These are phyloP conservation scores for Enteromius paludinosus DNA, from an alignment of 2,797 vertebrate genomes.

Conservation along the genomic window DNA sequence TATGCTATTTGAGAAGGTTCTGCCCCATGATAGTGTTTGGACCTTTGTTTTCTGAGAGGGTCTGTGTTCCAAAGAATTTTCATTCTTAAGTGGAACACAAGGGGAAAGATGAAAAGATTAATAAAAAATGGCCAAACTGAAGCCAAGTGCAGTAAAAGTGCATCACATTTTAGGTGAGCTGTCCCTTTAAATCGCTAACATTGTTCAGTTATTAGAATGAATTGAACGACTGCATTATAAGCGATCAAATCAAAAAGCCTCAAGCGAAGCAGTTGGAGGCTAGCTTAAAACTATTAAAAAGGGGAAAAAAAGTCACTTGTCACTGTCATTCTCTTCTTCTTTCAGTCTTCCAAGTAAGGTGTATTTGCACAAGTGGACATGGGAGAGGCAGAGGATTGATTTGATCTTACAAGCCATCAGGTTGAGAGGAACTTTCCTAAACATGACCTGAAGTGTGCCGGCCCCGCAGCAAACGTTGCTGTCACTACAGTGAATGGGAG, in stretches of 20 bases:
- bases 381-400: conserved; percentile 78
- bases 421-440: conserved; percentile 82
- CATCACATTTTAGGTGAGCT: background rate
- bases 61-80: background rate
- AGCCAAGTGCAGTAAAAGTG: background rate
- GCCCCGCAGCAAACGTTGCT: conserved; percentile 82
- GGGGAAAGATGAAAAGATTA: too few species aligned
- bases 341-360: conserved; percentile 69
- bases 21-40: background rate
- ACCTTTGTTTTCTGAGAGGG: background rate
- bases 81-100: background rate
- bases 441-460: conserved; percentile 85
- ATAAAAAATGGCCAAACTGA: background rate
- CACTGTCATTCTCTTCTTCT: conserved; percentile 45
- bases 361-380: conserved; percentile 75
- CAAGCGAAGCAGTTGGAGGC: conserved; percentile 41
- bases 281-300: conserved; percentile 52
- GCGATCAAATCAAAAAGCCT: conserved; percentile 25
- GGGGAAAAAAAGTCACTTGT: conserved; percentile 45
- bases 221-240: background rate
- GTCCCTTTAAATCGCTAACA: background rate
- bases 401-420: conserved; percentile 85
- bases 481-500: conserved; percentile 76
- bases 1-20: background rate
- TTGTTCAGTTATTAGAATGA: background rate